These are phyloP conservation scores for Peromyscus melanophrys DNA, from an alignment of 2,797 vertebrate species.

Conservation along the genomic window DNA sequence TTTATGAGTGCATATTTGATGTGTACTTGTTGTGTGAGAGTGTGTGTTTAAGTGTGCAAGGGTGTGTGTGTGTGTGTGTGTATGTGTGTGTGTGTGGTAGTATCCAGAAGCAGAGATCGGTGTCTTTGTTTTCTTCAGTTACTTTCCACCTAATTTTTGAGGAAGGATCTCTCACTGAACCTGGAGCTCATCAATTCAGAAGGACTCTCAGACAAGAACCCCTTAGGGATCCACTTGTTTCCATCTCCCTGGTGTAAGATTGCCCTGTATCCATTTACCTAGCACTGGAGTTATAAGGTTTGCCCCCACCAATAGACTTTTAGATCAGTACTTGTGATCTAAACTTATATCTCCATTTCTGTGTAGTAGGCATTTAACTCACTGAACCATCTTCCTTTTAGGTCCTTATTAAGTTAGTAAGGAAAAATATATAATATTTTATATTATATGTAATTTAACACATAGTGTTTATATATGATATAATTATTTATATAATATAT, in stretches of 20 bases:
- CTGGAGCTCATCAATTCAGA: background rate
- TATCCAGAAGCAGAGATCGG: rapidly evolving
- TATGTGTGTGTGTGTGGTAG: background rate
- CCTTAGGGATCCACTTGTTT: background rate
- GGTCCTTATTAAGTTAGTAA: background rate
- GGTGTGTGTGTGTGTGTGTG: background rate
- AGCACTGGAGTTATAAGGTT: background rate
- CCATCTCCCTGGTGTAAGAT: background rate
- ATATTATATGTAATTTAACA: too few species aligned
- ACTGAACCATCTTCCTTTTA: background rate
- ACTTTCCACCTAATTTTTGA: background rate
- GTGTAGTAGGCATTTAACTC: background rate
- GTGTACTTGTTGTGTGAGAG: background rate
- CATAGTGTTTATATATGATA: too few species aligned
- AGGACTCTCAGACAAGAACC: background rate
- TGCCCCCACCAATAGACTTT: background rate
- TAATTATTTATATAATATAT: background rate
- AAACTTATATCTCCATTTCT: background rate
- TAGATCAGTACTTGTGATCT: background rate
- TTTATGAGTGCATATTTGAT: background rate
- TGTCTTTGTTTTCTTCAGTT: background rate
- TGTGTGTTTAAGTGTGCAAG: background rate
- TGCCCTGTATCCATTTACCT: background rate
- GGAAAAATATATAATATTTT: too few species aligned
- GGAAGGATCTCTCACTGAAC: background rate